Evolutionary conservation across 2,113 vertebrate genomes (phyloP).

Genomic region (Felis chaus): DNA sequence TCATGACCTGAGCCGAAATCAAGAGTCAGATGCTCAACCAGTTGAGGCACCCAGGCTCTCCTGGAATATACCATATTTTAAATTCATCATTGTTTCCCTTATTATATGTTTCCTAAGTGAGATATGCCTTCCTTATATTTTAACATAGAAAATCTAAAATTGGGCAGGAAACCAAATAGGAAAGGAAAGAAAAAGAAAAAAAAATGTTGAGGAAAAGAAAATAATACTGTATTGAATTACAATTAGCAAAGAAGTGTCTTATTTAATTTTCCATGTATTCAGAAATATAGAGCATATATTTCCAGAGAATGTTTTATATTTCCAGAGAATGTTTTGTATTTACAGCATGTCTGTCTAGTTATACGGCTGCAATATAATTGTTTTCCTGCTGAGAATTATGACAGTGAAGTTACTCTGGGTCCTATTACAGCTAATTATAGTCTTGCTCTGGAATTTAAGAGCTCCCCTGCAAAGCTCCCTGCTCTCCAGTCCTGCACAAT

Average conservation of each 20-base stretch:
- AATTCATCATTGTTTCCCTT: not conserved
- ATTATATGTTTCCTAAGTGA: slow-evolving; percentile 5
- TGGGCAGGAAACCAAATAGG: not conserved
- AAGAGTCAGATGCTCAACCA: too few species aligned
- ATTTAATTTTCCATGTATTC: slow-evolving; percentile 84
- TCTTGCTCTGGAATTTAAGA: slow-evolving; percentile 83
- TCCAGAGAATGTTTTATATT: slow-evolving; percentile 87
- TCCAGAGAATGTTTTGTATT: slow-evolving; percentile 88
- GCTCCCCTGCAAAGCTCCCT: slow-evolving; percentile 77
- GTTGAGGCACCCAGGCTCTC: too few species aligned
- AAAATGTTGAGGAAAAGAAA: not conserved
- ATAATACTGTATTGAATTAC: slow-evolving; percentile 70
- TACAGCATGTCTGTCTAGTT: slow-evolving; percentile 86
- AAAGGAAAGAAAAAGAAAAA: not conserved
- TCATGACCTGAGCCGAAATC: too few species aligned
- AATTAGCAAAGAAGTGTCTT: slow-evolving; percentile 77
- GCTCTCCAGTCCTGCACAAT: slow-evolving; percentile 60
- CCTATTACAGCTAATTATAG: slow-evolving; percentile 88
- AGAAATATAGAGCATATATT: slow-evolving; percentile 84
- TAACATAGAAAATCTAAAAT: not conserved
- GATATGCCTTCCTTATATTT: not conserved
- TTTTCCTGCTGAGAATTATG: slow-evolving; percentile 89
- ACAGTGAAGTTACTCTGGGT: slow-evolving; percentile 86
- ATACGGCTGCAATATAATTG: slow-evolving; percentile 85
- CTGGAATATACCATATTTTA: not conserved